Evolutionary conservation across 2,797 vertebrate species (phyloP), one percentile per base, ranked within the genome.

Genomic region (Synanceia verrucosa): DNA sequence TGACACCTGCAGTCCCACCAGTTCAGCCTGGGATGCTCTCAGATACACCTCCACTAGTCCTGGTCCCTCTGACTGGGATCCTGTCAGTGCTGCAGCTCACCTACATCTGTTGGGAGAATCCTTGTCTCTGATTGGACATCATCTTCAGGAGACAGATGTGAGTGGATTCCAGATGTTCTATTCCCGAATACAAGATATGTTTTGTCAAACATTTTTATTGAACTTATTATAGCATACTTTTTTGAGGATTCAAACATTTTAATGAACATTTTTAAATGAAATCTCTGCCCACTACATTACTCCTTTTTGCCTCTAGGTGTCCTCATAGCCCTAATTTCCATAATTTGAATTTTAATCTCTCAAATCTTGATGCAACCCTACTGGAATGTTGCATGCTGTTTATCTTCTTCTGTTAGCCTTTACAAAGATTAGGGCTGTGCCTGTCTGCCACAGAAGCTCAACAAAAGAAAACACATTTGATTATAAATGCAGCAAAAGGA

Each of bases 91-190:
- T 2, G 97, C 98, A 21, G 97, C 98, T 62, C 95, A 99, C 78
- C 92, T 99, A 1, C 98, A 99, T 88, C 92, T 99, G 26, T 70
- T 99, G 70, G 97, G 97, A n/a, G 97, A 99, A 73, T 97, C 97
- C 9, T 92, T 99, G 51, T 96, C 94, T 70, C 94, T 98, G 82
- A 99, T 99, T 74, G 98, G 97, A 36, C 95, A 94, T 69, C 93
- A 96, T 74, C 94, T 99, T 26, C 97, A 97, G 88, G 96, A 96
- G 84, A 98, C 97, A 0, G 93, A 97, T 93, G 97, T 98, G 74
- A 87, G 91, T 77, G 34, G 11, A 60, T 37, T 50, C 5, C 14
- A 1, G 4, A 13, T 9, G 9, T 44, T 44, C 3, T 43, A 1
- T 48, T 53, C 18, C 48, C n/a, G 1, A 29, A 28, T 50, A 28